These are phyloP conservation scores for Spialia ferax DNA, from an alignment of 2,888 invertebrate species.

Conservation along the genomic window DNA sequence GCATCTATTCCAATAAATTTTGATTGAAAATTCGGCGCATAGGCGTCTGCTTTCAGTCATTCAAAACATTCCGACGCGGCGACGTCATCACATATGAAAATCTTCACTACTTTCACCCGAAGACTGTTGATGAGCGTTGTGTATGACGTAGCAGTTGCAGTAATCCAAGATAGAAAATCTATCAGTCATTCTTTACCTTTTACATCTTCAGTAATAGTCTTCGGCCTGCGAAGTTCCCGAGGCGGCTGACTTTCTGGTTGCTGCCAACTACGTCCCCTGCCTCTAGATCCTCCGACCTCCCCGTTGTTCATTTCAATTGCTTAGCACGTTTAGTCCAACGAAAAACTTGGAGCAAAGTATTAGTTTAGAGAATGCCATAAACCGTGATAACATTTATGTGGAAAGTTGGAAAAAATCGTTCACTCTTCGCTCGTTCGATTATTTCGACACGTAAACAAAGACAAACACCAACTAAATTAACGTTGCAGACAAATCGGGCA, in stretches of 20 bases:
- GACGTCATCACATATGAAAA: conserved; percentile 82
- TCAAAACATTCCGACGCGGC: conserved; percentile 68
- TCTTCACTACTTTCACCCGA: conserved; percentile 79
- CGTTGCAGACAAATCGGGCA: conserved; percentile 57
- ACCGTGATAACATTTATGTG: conserved; percentile 52
- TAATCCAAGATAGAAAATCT: conserved; percentile 10
- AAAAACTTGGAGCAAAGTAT: conserved; percentile 54
- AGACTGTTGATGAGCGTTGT: conserved; percentile 64
- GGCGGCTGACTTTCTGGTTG: conserved; percentile 75
- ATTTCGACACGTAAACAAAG: conserved; percentile 85
- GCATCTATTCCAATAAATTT: neutral
- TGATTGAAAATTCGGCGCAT: conserved; percentile 27
- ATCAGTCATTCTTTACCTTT: conserved; percentile 61
- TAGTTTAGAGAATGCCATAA: conserved; percentile 70
- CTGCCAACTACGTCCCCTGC: conserved; percentile 83
- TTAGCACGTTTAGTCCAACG: conserved; percentile 53
- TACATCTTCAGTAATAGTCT: conserved; percentile 66
- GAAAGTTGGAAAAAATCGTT: conserved; percentile 45
- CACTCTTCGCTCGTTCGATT: conserved; percentile 51
- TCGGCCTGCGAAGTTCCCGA: conserved; percentile 79
- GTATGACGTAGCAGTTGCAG: conserved; percentile 39
- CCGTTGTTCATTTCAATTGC: conserved; percentile 82
- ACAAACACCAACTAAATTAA: conserved; percentile 64
- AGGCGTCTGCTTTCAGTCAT: conserved; percentile 57
- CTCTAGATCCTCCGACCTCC: conserved; percentile 80